Conservation (phyloP, 1,140 invertebrate genomes). For the Hylyphantes graminicola region DNA sequence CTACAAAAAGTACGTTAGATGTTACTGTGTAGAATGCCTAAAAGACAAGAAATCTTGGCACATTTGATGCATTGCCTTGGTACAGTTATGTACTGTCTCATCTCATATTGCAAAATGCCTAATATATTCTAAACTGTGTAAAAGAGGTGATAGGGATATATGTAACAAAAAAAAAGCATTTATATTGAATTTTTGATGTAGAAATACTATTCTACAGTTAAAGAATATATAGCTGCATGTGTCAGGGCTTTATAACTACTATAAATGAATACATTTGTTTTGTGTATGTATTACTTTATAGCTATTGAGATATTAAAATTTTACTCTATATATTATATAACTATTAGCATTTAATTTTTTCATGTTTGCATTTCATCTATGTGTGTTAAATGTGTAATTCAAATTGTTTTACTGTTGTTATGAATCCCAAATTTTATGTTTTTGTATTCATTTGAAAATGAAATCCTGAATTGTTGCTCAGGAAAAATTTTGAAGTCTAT, state of each 20-base stretch:
- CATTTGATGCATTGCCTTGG: slow-evolving; percentile 60
- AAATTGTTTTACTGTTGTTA: slow-evolving; percentile 22
- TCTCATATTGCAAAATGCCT: slow-evolving; percentile 58
- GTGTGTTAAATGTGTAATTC: background rate
- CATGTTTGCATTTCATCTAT: slow-evolving; percentile 10
- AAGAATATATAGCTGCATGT: slow-evolving; percentile 52
- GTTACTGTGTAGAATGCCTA: slow-evolving; percentile 58
- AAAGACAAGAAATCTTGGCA: slow-evolving; percentile 50
- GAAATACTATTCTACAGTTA: slow-evolving; percentile 40
- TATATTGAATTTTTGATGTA: slow-evolving; percentile 52
- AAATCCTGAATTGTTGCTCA: too few species aligned
- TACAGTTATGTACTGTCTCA: slow-evolving; percentile 58
- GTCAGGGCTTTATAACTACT: slow-evolving; percentile 40
- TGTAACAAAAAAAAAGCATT: slow-evolving; percentile 45
- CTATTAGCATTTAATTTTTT: slow-evolving; percentile 21
- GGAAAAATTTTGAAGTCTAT: background rate
- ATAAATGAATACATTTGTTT: slow-evolving; percentile 51
- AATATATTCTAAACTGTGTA: slow-evolving; percentile 51
- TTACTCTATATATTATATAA: slow-evolving; percentile 17
- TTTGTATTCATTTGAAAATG: background rate
- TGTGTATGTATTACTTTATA: slow-evolving; percentile 43
- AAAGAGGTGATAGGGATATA: slow-evolving; percentile 38
- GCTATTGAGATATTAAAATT: slow-evolving; percentile 8
- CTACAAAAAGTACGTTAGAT: slow-evolving; percentile 47
- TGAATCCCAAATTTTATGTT: slow-evolving; percentile 15